Evolutionary conservation across 2,797 vertebrate species (phyloP), one percentile per base, ranked within the genome.

Genomic region (Gambusia yucatana): DNA sequence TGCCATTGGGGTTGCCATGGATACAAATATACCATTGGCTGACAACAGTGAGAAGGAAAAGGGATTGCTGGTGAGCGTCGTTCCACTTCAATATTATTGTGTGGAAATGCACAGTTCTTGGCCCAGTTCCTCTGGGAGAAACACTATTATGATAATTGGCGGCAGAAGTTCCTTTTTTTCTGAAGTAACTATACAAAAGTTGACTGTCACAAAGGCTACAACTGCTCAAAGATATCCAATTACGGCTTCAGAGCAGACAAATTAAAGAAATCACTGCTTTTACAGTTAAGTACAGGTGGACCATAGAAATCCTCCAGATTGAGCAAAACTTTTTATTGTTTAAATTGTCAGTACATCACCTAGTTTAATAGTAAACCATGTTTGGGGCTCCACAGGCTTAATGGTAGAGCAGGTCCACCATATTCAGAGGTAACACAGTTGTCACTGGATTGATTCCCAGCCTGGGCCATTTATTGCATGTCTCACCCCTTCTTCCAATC

Each of bases 1-100:
- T 65, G 59, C 77, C 76, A 78, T 52, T 78, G 77, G 52, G 86
- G 90, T 94, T 94, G 82, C 89, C 87, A 91, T 93, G 90, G 91
- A 90, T 89, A 92, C 89, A 88, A 77, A 77, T 77, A 77, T 72
- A 83, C 78, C 63, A 84, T 25, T 70, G 50, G 80, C 73, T 87
- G 59, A 25, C 48, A 6, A 48, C 47, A 78, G 63, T 0, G 39
- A 71, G 20, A 47, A 47, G 59, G 8, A 70, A 30, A 8, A 41
- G 44, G 47, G 16, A 14, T 77, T 16, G 0, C 74, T 50, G 30
- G 41, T 74, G 30, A 82, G 78, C 67, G 74, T 50, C 48, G 28
- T 85, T 80, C 67, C 43, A 44, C 48, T 77, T 28, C 17, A 44
- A 43, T 81, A 77, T 83, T 17, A 82, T 79, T 72, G 75, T 43